These are phyloP conservation scores for Mythimna impura DNA, from an alignment of 2,888 invertebrate species.

Conservation along the genomic window DNA sequence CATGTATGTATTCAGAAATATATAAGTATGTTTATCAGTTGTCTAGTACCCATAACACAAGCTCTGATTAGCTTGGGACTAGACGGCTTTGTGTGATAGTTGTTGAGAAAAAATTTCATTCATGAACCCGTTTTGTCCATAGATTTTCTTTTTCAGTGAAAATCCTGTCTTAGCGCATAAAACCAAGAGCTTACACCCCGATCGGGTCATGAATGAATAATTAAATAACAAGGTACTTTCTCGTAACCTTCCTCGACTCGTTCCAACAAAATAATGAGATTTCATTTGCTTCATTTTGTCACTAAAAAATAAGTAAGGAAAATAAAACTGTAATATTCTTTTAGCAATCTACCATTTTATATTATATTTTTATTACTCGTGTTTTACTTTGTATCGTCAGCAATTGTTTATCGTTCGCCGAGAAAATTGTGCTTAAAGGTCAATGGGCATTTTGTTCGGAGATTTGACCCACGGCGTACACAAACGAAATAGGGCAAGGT, in stretches of 20 bases:
- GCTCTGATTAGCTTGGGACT: too few species aligned
- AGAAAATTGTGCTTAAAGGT: constrained; percentile 41
- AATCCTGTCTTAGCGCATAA: neutral
- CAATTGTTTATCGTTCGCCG: constrained; percentile 36
- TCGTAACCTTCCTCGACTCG: constrained; percentile 19
- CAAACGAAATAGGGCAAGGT: too few species aligned
- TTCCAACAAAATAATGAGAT: constrained; percentile 31
- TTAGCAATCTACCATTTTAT: constrained; percentile 23
- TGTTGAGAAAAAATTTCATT: too few species aligned
- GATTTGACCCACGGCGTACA: too few species aligned
- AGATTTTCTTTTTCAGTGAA: neutral
- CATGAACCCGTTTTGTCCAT: neutral
- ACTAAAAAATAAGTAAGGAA: constrained; percentile 21
- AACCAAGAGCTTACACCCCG: neutral
- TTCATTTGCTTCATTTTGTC: constrained; percentile 39
- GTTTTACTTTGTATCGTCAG: constrained; percentile 31
- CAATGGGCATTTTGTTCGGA: too few species aligned
- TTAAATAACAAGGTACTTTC: constrained; percentile 35
- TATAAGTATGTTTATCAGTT: too few species aligned
- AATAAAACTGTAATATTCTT: constrained; percentile 45
- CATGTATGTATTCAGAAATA: too few species aligned
- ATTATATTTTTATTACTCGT: constrained; percentile 35
- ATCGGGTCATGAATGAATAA: constrained; percentile 37
- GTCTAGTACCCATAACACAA: too few species aligned
- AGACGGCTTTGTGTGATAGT: too few species aligned